phyloP scores from a whole-genome alignment of 1,140 invertebrate species.

The Drosophila kanapiae region DNA sequence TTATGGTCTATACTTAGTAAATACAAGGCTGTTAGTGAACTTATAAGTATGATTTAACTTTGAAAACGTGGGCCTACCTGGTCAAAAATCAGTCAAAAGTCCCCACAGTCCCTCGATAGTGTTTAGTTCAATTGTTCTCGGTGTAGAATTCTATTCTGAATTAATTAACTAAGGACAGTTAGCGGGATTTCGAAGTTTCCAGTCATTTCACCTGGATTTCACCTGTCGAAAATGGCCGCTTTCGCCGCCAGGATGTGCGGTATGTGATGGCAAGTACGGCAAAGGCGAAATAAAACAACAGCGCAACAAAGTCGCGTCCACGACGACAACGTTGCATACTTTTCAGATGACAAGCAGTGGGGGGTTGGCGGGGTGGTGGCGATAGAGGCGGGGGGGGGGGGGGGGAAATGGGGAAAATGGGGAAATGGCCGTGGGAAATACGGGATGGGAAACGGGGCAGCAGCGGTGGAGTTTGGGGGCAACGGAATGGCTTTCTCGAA shows the following conservation, averaged over 20 bases:
- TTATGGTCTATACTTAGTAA: no score
- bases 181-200: conserved; percentile 6
- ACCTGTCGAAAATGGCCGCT: conserved; percentile 34
- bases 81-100: no score
- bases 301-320: conserved; percentile 72
- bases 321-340: conserved; percentile 77
- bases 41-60: no score
- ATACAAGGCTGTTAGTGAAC: no score
- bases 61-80: no score
- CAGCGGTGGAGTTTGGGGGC: conserved; percentile 18
- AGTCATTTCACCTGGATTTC: conserved; percentile 13
- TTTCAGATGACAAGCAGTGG: conserved; percentile 71
- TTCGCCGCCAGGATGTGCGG: conserved; percentile 14
- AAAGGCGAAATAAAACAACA: conserved; percentile 79
- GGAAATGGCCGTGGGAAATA: conserved; percentile 6
- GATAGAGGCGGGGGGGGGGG: not conserved
- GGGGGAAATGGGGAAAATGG: no score
- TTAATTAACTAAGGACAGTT: conserved; percentile 9
- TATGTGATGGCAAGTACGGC: conserved; percentile 42
- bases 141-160: not conserved
- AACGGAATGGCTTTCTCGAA: conserved; percentile 74
- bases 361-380: not conserved
- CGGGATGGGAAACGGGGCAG: not conserved
- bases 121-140: not conserved
- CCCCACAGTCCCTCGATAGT: no score